Evolutionary conservation across 2,888 invertebrate genomes (phyloP), one percentile per base, ranked within the genome.

Genomic region (Vanessa cardui): DNA sequence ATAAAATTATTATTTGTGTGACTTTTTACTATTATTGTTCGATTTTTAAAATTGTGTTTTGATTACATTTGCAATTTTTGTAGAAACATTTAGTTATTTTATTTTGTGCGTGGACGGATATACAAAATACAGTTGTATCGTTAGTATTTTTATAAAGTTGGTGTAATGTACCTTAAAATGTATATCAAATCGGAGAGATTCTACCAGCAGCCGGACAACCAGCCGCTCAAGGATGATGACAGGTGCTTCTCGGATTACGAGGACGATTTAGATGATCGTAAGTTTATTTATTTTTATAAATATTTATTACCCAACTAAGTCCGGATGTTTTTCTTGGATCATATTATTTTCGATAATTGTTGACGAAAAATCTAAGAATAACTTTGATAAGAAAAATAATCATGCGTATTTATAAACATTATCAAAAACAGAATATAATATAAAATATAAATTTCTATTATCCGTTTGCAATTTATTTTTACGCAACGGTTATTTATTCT

Each of bases 171-270:
- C 85, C 78, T 90, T 33, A 89, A 90, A 83, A 91, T 91, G 90
- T 90, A 90, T 75, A 90, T 90, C 66, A 90, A 91, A 81, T 87
- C 91, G 70, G 91, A 92, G 75, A 82, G 89, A 77, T 92, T 92
- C 68, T 91, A 90, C 73, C 89, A 88, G 76, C 86, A 87, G 73
- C 87, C 88, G 46, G 87, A 89, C 65, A 86, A 83, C 65, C 88
- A 86, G 78, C 72, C 78, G n/a, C 77, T 87, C 70, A 88, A 88
- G 72, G 75, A 76, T 45, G 89, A 88, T 61, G 89, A 88, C 62
- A 84, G 81, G 69, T 89, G 85, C 68, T 90, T 85, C 73, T 90
- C 90, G 1, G 91, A 91, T 70, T 90, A 84, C 67, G 89, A 90
- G n/a, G 90, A 89, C 64, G 90, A 89, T 59, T 76, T 86, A 72